phyloP scores from a whole-genome alignment of 2,888 invertebrate species.

The Dasypolia templi region DNA sequence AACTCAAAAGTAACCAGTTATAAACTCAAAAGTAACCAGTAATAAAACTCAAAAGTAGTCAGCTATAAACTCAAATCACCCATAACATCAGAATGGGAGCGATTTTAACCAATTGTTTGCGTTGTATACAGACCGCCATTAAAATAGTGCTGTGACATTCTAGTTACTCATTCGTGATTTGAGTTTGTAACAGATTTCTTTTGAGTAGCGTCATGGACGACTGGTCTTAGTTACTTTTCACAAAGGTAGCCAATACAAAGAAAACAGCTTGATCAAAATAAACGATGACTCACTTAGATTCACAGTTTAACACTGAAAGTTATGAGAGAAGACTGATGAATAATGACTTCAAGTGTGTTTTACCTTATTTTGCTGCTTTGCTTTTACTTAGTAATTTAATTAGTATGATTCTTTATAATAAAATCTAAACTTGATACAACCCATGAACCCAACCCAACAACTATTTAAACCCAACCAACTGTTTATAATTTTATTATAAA shows the following conservation, averaged over 20 bases:
- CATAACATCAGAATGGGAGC: no score
- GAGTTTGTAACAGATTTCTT: background rate
- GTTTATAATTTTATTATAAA: background rate
- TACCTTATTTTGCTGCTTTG: background rate
- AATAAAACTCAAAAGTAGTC: no score
- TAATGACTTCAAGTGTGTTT: background rate
- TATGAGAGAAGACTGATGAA: background rate
- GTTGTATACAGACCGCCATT: background rate
- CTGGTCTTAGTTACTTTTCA: no score
- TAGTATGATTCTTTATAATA: background rate
- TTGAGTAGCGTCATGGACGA: no score
- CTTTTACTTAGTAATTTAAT: background rate
- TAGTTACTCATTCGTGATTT: background rate
- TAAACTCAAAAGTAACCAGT: no score
- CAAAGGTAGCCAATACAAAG: background rate
- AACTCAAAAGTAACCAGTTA: no score
- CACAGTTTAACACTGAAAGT: background rate
- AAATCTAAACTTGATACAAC: background rate
- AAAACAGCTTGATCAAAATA: background rate
- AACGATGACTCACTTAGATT: background rate
- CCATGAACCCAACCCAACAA: background rate
- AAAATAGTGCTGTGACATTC: background rate
- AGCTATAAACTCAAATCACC: background rate
- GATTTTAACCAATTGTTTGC: no score
- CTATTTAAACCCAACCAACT: background rate